Conservation (phyloP, 2,888 invertebrate genomes). For the Adelognathus sp. region DNA sequence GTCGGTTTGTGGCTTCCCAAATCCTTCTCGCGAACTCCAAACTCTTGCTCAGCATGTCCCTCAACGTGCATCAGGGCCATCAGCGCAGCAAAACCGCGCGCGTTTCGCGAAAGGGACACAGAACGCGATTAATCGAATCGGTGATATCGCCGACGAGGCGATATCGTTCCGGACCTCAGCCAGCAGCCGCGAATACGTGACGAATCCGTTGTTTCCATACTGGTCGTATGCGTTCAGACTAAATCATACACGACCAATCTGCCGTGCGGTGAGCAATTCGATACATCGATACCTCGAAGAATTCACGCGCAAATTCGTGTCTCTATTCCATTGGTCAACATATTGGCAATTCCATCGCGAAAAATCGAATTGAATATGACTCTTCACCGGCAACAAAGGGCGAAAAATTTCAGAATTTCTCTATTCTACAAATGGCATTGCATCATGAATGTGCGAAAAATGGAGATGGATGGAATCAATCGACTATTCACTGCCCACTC, state of each 20-base stretch:
- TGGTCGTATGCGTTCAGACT: slow-evolving; percentile 10
- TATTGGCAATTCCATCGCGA: neutral
- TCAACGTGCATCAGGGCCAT: slow-evolving; percentile 31
- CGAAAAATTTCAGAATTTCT: neutral
- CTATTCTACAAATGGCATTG: too few relatives aligned
- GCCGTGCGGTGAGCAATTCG: slow-evolving; percentile 40
- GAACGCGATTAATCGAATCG: slow-evolving; percentile 72
- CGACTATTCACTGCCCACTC: slow-evolving; percentile 1
- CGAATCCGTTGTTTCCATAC: slow-evolving; percentile 1
- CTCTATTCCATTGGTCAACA: neutral
- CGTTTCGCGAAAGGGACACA: slow-evolving; percentile 67
- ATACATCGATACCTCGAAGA: slow-evolving; percentile 42
- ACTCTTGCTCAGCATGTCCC: slow-evolving; percentile 48
- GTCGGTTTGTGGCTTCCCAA: slow-evolving; percentile 46
- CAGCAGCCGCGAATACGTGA: slow-evolving; percentile 3
- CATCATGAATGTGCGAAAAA: neutral
- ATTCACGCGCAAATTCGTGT: slow-evolving; percentile 1
- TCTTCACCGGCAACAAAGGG: neutral
- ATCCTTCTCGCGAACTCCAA: slow-evolving; percentile 60
- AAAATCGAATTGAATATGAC: neutral
- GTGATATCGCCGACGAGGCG: slow-evolving; percentile 57
- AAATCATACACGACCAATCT: slow-evolving; percentile 42
- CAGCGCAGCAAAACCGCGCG: slow-evolving; percentile 21
- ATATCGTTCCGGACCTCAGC: neutral
- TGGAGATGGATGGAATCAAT: neutral